Evolutionary conservation across 2,888 invertebrate genomes (phyloP).

Genomic region (Parnassius smintheus): DNA sequence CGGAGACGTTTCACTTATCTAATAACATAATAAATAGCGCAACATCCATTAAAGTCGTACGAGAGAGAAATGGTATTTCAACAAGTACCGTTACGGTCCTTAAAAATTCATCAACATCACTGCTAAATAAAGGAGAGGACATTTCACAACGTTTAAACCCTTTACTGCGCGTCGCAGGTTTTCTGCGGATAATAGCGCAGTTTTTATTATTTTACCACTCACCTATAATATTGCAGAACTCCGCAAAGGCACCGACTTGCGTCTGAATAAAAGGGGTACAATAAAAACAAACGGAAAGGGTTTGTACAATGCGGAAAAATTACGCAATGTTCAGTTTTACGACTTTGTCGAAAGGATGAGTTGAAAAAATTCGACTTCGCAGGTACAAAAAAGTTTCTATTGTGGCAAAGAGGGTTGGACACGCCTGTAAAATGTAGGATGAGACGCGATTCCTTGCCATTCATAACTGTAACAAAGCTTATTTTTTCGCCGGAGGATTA

Average conservation of each 20-base stretch:
- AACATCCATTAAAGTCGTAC: conserved; percentile 52
- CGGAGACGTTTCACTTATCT: conserved; percentile 61
- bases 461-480: conserved; percentile 24
- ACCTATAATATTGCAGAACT: conserved; percentile 67
- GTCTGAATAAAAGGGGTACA: conserved; percentile 62
- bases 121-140: conserved; percentile 62
- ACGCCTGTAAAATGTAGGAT: conserved; percentile 30
- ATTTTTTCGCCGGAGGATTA: conserved; percentile 29
- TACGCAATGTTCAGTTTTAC: conserved; percentile 75
- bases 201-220: conserved; percentile 75
- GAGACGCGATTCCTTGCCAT: conserved; percentile 29
- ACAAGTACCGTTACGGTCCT: conserved; percentile 67
- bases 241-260: conserved; percentile 71
- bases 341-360: conserved; percentile 44
- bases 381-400: conserved; percentile 65
- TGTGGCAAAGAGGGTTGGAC: conserved; percentile 45
- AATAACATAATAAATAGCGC: conserved; percentile 38
- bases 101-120: conserved; percentile 35
- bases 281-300: conserved; percentile 80
- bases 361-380: conserved; percentile 61
- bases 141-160: conserved; percentile 64
- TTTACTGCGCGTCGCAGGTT: conserved; percentile 59
- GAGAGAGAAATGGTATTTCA: conserved; percentile 55
- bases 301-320: conserved; percentile 78
- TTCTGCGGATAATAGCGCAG: conserved; percentile 75